Conservation (phyloP, 2,888 invertebrate genomes). For the Himalopsyche tibetana region DNA sequence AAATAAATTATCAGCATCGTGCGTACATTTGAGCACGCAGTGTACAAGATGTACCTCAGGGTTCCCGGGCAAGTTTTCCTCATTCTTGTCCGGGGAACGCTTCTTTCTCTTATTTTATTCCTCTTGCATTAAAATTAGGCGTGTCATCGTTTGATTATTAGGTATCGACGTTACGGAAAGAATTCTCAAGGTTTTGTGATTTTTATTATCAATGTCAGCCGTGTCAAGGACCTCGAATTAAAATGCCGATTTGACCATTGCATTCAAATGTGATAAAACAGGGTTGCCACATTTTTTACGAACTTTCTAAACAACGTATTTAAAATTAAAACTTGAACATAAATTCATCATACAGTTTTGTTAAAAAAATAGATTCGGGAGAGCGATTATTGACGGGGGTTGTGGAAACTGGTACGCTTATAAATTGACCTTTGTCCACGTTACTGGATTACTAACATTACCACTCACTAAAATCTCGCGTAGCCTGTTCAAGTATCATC, state of each 20-base stretch:
- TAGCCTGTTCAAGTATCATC: too few species aligned
- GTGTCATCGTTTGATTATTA: not conserved
- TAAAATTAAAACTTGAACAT: too few species aligned
- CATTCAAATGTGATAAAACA: not conserved
- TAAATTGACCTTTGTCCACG: too few species aligned
- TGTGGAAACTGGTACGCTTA: too few species aligned
- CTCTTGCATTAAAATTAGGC: not conserved
- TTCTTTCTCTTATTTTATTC: not conserved
- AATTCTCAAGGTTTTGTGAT: conserved; percentile 13
- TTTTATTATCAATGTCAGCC: conserved; percentile 33
- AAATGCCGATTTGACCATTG: not conserved
- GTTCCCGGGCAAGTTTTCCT: conserved; percentile 28
- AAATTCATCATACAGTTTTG: too few species aligned
- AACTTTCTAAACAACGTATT: too few species aligned
- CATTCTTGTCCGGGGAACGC: not conserved
- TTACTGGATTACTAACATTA: too few species aligned
- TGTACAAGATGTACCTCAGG: not conserved
- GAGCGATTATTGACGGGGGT: too few species aligned
- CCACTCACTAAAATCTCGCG: too few species aligned
- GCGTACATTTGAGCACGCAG: too few species aligned
- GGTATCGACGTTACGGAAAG: not conserved
- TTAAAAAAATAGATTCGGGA: too few species aligned
- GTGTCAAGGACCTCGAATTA: conserved; percentile 6
- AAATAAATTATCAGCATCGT: too few species aligned
- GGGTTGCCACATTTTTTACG: not conserved